Base-by-base conservation (phyloP, 2,797 vertebrate species). In the Eospalax fontanierii region DNA sequence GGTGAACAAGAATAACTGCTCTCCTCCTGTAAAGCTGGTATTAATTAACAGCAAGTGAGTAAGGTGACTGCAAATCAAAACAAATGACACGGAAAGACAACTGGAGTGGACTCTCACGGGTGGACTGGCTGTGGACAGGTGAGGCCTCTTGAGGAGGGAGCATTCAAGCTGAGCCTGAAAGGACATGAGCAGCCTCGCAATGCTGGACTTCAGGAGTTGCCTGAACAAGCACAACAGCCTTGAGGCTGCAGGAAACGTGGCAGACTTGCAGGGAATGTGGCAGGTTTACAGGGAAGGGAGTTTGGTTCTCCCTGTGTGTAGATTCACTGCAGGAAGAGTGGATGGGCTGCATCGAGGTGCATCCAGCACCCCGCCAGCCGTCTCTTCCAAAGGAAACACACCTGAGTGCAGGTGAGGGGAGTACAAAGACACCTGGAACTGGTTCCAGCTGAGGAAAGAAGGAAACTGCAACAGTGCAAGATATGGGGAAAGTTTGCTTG, bases 31-130 rank as follows among this genome's bases (percentile, higher is more conserved):
- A 33, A 87, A 78, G 73, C 40, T 57, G 33, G 63, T 4, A 50
- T 71, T 83, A 63, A 87, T 78, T 86, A 80, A 75, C 14, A 87
- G 40, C 24, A 89, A 11, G 35, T 50, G 30, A 80, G 54, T 40
- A 63, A 43, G 46, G 61, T 43, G 26, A 90, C 10, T 92, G 35
- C 70, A 75, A 12, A 87, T 87, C 61, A 86, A 35, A 87, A 54
- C 35, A 81, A 91, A 18, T 68, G 68, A 33, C 63, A 33, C 26
- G 19, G 82, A 65, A 96, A 82, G 74, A 82, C 10, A 91, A 73
- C 1, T 40, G 30, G 21, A 93, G 40, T 16, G 89, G 22, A 82
- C 57, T 74, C 63, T 78, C 54, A 61, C 21, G 57, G 16, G 21
- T 61, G 26, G 18, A 79, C 21, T 28, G 14, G 35, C 43, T 89